Evolutionary conservation across 2,888 invertebrate genomes (phyloP), one percentile per base, ranked within the genome.

Genomic region (Mycalesis mineus): DNA sequence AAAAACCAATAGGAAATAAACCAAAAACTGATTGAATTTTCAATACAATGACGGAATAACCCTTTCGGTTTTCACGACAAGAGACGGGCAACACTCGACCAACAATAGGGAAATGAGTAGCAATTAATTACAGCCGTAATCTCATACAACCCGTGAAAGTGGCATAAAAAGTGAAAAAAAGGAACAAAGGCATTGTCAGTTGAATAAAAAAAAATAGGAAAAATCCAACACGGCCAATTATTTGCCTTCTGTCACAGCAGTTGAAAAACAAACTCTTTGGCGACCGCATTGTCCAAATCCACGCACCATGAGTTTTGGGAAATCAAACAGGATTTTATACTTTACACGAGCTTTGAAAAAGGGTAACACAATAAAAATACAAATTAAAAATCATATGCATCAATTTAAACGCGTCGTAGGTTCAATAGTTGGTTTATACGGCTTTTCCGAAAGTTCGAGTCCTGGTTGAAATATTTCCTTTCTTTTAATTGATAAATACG

Each of bases 211-310:
- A 22, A 22, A 36, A 36, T 47, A 15, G 47, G 33, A 15, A 47
- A 33, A 47, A 33, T 37, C 75, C 68, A 72, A 74, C 69, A 69
- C 64, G 61, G 61, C 59, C 84, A 84, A 84, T 87, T 86, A 86
- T 84, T 80, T 80, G 78, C 78, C 84, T 78, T 81, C 76, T 78
- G 81, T 80, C 79, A 74, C 80, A 22, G 70, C 76, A 15, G 33
- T 33, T 33, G 70, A 74, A 72, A 78, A 83, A 84, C 83, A 80
- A 82, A 77, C 79, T 80, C 78, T 84, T 82, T 82, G 79, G 75
- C 74, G 74, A 71, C 63, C 67, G 73, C 81, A 84, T 85, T 87
- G 88, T 86, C 49, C 45, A 15, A 55, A 45, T 29, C 13, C 14
- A 28, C 14, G 14, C 14, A 45, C 45, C 53, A 53, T 53, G 36